Evolutionary conservation across 1,140 invertebrate genomes (phyloP).

Genomic region (Nixonia krombeini): DNA sequence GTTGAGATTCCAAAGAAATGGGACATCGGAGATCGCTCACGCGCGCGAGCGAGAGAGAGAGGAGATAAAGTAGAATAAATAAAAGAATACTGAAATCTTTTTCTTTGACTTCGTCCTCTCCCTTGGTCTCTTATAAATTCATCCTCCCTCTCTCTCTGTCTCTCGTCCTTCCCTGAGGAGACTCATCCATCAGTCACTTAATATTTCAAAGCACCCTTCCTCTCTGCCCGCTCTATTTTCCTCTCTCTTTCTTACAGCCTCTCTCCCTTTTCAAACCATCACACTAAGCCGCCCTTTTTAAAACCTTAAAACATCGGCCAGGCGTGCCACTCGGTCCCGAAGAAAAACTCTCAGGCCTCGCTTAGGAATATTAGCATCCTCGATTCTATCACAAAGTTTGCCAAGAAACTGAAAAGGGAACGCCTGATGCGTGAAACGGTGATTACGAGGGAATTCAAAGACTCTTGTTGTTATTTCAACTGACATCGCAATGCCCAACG

Average conservation of each 20-base stretch:
- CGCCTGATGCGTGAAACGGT: conserved; percentile 7
- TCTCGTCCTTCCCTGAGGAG: conserved; percentile 54
- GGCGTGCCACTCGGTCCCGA: conserved; percentile 52
- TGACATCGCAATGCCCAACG: conserved; percentile 8
- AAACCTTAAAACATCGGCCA: conserved; percentile 65
- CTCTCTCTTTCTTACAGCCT: conserved; percentile 19
- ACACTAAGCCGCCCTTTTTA: conserved; percentile 61
- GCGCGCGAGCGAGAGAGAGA: conserved; percentile 6
- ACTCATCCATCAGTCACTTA: conserved; percentile 70
- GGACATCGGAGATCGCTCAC: conserved; percentile 19
- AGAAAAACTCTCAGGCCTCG: conserved; percentile 63
- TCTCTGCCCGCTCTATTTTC: conserved; percentile 23
- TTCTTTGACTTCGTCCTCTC: conserved; percentile 32
- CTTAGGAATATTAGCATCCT: conserved; percentile 59
- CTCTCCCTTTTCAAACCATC: conserved; percentile 49
- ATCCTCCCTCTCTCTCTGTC: conserved; percentile 45
- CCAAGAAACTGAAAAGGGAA: conserved; percentile 5
- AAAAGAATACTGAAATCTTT: conserved; percentile 47
- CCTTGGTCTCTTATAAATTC: conserved; percentile 10
- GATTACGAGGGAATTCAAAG: conserved; percentile 38
- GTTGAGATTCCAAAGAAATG: conserved; percentile 20
- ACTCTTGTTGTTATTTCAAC: conserved; percentile 47
- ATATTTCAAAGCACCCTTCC: conserved; percentile 65
- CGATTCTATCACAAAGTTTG: conserved; percentile 33
- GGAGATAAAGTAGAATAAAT: conserved; percentile 28